These are phyloP conservation scores for Zosterops pallidus DNA, from an alignment of 2,113 vertebrate genomes.

Conservation along the genomic window DNA sequence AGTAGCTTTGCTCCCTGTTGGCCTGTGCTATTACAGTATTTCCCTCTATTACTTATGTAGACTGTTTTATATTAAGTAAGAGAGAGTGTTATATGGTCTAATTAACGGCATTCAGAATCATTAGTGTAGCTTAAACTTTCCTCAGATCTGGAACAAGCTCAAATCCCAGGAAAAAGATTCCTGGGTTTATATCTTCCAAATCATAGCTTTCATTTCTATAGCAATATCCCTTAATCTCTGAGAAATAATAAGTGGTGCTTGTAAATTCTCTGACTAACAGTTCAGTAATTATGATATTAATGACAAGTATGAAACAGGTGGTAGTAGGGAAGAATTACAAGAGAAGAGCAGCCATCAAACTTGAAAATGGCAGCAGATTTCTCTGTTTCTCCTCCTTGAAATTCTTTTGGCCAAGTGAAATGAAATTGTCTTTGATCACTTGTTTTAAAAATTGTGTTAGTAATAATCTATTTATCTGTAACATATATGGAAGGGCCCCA, in stretches of 20 bases:
- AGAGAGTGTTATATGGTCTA: not conserved
- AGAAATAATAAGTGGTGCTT: slow-evolving; percentile 28
- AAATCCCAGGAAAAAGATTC: slow-evolving; percentile 26
- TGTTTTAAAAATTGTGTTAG: not conserved
- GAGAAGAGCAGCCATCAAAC: not conserved
- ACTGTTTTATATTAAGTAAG: not conserved
- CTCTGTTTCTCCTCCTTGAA: not conserved
- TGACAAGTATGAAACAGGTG: not conserved
- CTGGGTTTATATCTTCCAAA: slow-evolving; percentile 13
- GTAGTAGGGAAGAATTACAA: not conserved
- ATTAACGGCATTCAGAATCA: slow-evolving; percentile 4
- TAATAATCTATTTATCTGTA: slow-evolving; percentile 27
- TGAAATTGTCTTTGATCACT: not conserved
- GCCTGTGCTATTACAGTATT: not conserved
- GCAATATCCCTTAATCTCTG: not conserved
- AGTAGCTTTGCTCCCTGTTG: not conserved
- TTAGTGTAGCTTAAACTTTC: not conserved
- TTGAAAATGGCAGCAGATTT: slow-evolving; percentile 29
- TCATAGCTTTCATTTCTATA: not conserved
- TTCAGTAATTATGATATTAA: slow-evolving; percentile 19
- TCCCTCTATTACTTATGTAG: not conserved
- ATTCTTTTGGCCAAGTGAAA: slow-evolving; percentile 37
- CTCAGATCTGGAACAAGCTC: not conserved
- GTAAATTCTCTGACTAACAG: slow-evolving; percentile 40
- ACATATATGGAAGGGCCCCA: not conserved